A percentile compares a stretch with the other conserved stretches of the same genome.
These are phyloP conservation scores for Sitta carolinensis DNA, from an alignment of 2,797 vertebrate genomes.

Conservation along the genomic window DNA sequence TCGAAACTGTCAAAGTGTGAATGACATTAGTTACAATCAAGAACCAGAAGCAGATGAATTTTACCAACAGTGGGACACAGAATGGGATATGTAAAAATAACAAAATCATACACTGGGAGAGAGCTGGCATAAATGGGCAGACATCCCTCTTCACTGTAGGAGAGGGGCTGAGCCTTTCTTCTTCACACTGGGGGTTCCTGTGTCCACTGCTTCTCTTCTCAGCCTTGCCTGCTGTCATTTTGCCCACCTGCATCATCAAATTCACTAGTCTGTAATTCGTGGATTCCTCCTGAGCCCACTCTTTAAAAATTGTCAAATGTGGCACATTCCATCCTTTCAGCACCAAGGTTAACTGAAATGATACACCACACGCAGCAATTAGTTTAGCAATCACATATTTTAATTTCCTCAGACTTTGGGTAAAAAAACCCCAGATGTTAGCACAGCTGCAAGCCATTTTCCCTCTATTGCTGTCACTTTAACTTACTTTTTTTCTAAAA, in stretches of 20 bases:
- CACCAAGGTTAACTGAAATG: not conserved
- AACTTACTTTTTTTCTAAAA: not conserved
- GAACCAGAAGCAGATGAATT: not conserved
- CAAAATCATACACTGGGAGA: not conserved
- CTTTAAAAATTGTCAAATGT: not conserved
- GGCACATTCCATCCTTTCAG: not conserved
- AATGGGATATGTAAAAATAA: not conserved
- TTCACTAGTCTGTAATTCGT: not conserved
- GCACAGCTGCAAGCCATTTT: not conserved
- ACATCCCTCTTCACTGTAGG: not conserved
- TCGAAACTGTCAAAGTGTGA: not conserved
- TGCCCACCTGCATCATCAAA: not conserved
- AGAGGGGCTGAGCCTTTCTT: accelerated
- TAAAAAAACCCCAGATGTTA: not conserved
- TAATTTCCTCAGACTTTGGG: not conserved
- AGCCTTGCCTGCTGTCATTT: not conserved
- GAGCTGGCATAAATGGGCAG: not conserved
- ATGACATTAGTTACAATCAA: not conserved
- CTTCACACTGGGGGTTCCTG: not conserved
- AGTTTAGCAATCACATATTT: not conserved
- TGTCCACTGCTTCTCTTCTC: not conserved
- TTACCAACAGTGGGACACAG: not conserved
- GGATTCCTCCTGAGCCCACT: not conserved
- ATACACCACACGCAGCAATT: not conserved
- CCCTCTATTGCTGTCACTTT: not conserved